A percentile compares a stretch with the other conserved stretches of the same genome.
phyloP scores from a whole-genome alignment of 1,140 invertebrate species.

The Nephila pilipes region DNA sequence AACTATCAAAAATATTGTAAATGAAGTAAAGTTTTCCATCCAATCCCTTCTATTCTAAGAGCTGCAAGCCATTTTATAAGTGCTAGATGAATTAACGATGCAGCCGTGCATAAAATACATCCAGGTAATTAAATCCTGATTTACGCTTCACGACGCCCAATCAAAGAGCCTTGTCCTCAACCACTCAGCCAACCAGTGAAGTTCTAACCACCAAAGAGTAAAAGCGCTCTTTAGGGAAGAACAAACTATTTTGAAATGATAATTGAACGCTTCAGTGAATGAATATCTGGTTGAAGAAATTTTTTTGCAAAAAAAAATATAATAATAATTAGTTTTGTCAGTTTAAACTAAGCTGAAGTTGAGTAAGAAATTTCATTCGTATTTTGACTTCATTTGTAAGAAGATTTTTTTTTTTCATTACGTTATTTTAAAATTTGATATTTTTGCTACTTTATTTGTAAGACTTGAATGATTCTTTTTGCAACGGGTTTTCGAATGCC shows the following conservation, averaged over 20 bases:
- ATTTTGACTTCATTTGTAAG: too few relatives aligned
- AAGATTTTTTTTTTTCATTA: too few relatives aligned
- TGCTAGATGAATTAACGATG: conserved; percentile 61
- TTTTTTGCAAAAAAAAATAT: too few relatives aligned
- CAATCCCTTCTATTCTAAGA: background rate
- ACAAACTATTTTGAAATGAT: conserved; percentile 25
- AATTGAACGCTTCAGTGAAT: background rate
- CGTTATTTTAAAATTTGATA: too few relatives aligned
- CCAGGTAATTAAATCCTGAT: conserved; percentile 71
- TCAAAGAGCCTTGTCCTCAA: conserved; percentile 21
- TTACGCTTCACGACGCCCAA: conserved; percentile 63
- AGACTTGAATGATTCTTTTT: too few relatives aligned
- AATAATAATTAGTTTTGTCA: too few relatives aligned
- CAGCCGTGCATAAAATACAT: conserved; percentile 62
- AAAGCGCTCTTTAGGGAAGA: conserved; percentile 14
- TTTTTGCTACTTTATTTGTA: too few relatives aligned
- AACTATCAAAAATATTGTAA: too few relatives aligned
- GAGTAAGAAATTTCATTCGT: too few relatives aligned
- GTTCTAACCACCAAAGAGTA: background rate
- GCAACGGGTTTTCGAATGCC: too few relatives aligned
- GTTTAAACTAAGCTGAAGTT: too few relatives aligned
- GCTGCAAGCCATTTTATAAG: conserved; percentile 48
- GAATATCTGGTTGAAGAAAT: background rate
- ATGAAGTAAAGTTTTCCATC: background rate
- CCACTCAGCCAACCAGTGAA: conserved; percentile 23